Evolutionary conservation across 2,113 vertebrate genomes (phyloP).

Genomic region (Salvelinus fontinalis): DNA sequence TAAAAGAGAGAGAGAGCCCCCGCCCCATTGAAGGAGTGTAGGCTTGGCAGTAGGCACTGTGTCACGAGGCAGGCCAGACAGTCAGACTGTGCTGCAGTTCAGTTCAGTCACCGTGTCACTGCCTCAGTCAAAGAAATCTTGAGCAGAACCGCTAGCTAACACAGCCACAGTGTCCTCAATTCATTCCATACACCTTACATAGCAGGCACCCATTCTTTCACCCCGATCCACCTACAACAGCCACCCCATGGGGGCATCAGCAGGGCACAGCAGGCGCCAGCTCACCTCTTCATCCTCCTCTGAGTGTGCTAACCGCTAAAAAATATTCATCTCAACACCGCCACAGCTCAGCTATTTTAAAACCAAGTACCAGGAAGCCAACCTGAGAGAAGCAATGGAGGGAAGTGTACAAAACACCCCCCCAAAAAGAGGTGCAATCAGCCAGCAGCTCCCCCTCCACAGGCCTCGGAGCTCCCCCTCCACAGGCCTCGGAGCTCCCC

Average conservation of each 20-base stretch:
- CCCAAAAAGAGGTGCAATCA: not conserved
- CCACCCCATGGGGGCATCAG: not conserved
- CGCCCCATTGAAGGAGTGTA: not conserved
- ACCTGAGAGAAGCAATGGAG: not conserved
- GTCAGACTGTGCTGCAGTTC: not conserved
- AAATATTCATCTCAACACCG: not conserved
- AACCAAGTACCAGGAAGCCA: not conserved
- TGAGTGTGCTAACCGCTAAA: not conserved
- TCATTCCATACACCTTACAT: not conserved
- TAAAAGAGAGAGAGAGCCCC: not conserved
- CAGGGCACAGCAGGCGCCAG: not conserved
- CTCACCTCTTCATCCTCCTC: not conserved
- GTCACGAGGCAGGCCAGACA: not conserved
- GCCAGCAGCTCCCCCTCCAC: not conserved
- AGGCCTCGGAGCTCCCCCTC: too few relatives aligned
- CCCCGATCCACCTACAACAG: not conserved
- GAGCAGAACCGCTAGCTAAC: not conserved
- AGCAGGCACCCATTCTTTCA: not conserved
- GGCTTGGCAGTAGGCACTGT: not conserved
- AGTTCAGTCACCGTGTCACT: not conserved
- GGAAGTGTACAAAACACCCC: not conserved
- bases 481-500: too few relatives aligned
- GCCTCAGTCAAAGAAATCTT: constrained; percentile 1
- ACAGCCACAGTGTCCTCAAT: not conserved
- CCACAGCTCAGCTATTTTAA: not conserved